A percentile compares a stretch with the other conserved stretches of the same genome.
Conservation (phyloP, 2,888 invertebrate species). For the Hetaerina titia region DNA sequence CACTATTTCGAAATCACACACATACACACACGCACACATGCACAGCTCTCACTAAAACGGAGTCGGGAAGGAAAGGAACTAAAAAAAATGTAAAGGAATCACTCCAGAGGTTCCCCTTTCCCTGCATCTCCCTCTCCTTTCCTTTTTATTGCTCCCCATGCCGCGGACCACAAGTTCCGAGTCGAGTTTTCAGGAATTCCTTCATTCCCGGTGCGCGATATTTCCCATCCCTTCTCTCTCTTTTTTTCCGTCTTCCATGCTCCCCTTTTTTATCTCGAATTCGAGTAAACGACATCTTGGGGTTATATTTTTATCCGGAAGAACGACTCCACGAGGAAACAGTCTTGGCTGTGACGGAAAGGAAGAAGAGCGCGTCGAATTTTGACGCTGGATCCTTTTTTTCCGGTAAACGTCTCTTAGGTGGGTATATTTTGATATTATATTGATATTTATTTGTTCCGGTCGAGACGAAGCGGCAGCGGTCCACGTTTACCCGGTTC, state of each 20-base stretch:
- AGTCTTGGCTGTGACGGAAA: neutral
- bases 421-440: too few species aligned
- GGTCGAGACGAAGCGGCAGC: neutral
- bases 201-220: neutral
- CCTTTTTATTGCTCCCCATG: neutral
- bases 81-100: neutral
- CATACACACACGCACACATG: neutral
- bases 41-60: neutral
- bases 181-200: neutral
- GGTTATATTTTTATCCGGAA: neutral
- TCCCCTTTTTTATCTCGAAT: neutral
- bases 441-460: neutral
- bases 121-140: neutral
- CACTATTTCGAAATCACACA: neutral
- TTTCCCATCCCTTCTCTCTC: neutral
- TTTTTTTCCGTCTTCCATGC: neutral
- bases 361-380: neutral
- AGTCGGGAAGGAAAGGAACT: too few species aligned
- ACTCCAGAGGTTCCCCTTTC: neutral
- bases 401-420: too few species aligned
- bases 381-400: neutral
- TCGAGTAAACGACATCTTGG: neutral
- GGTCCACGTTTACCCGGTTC: too few species aligned
- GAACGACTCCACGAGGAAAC: neutral
- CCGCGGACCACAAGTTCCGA: neutral